Evolutionary conservation across 2,888 invertebrate species (phyloP), one percentile per base, ranked within the genome.

Genomic region (Pseudanteris insignis): DNA sequence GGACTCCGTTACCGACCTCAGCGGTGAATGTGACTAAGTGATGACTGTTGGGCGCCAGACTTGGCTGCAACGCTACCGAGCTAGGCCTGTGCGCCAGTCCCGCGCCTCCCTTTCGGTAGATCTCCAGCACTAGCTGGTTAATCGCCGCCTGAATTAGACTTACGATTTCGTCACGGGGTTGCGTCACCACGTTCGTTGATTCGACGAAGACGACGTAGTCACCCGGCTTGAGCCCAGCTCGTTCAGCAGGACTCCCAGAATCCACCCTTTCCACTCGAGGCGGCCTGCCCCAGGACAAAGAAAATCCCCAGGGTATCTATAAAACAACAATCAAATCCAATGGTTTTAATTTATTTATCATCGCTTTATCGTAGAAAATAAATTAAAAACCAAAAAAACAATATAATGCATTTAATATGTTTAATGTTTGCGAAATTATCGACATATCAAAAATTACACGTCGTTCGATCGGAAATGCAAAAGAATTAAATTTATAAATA

Each of bases 191-290:
- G 78, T 93, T 94, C 76, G 89, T 89, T 75, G 89, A 88, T 66
- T 92, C 92, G 48, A 93, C 91, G 80, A 93, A 93, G 64, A 94
- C 92, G 63, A 94, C 88, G 81, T 92, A 91, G 78, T 93, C 93
- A 9, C 92, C 93, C 1, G 92, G 90, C 63, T 88, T 81, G 7
- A 93, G 85, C 2, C 92, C 93, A 2, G 90, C 89, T n/a, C 87
- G 85, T 63, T 92, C 93, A 0, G 93, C 93, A 2, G 92, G 89
- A 8, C 91, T 84, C 2, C 89, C 89, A 0, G 89, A 86, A 57
- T 92, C 92, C 8, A 93, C 90, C 54, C 92, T 84, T 75, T 93
- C 93, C 30, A 94, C 89, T 12, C 92, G 84, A 2, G 93, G 93
- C 0, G 93, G 93, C 72, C 91, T 87, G 3, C 92, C 93, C 93